Conservation (phyloP, 2,888 invertebrate species). For the Sinelater perroti region DNA sequence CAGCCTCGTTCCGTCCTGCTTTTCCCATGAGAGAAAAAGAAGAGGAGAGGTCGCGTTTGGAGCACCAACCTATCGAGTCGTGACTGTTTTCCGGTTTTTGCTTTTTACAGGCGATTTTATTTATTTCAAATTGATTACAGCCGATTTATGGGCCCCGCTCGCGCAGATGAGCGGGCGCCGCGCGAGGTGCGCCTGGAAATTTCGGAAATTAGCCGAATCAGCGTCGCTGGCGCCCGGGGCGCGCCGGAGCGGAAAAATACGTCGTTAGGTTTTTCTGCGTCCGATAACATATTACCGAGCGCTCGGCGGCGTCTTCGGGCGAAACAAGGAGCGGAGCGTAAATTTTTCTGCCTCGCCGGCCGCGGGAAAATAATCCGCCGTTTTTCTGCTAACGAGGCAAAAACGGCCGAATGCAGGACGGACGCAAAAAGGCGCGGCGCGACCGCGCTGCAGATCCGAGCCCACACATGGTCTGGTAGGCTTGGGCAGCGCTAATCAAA, state of each 20-base stretch:
- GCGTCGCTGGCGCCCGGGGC: neutral
- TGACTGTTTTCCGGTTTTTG: constrained; percentile 37
- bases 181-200: neutral
- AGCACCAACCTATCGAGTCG: constrained; percentile 34
- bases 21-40: constrained; percentile 7
- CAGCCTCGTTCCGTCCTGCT: constrained; percentile 27
- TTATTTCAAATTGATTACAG: constrained; percentile 32
- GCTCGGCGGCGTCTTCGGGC: constrained; percentile 1
- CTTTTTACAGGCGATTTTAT: constrained; percentile 37
- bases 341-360: constrained; percentile 29
- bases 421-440: constrained; percentile 27
- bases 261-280: constrained; percentile 8
- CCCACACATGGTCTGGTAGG: constrained; percentile 54
- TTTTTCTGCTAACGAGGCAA: constrained; percentile 18
- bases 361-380: constrained; percentile 26
- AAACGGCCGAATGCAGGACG: constrained; percentile 20
- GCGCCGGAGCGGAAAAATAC: neutral
- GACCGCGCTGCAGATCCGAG: constrained; percentile 37
- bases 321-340: constrained; percentile 27
- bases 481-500: constrained; percentile 57
- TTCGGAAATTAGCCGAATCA: constrained; percentile 2
- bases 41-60: constrained; percentile 17
- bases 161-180: constrained; percentile 9
- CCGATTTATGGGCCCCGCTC: constrained; percentile 29
- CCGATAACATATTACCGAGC: constrained; percentile 10